Percentiles rank a stretch among this genome's conserved stretches.
Evolutionary conservation across 2,888 invertebrate genomes (phyloP).

Genomic region (Orthonevra nobilis): DNA sequence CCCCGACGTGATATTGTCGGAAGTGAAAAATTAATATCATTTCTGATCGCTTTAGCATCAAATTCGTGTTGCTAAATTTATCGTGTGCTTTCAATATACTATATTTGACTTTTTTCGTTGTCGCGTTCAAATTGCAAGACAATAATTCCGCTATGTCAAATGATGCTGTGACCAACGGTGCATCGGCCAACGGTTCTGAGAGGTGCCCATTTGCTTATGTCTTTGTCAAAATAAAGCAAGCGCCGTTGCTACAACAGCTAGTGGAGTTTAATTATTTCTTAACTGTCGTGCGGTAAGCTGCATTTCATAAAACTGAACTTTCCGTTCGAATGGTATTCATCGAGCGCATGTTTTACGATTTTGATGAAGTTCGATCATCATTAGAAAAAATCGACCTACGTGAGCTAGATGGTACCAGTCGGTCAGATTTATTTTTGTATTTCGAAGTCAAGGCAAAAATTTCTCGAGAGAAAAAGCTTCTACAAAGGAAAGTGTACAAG

Average conservation of each 20-base stretch:
- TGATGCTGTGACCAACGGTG: neutral
- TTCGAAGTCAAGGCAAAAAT: conserved; percentile 53
- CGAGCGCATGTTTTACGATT: conserved; percentile 29
- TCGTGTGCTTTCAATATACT: too few relatives aligned
- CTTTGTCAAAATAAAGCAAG: conserved; percentile 1
- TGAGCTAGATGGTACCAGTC: conserved; percentile 3
- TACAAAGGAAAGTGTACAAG: neutral
- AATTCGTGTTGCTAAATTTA: too few relatives aligned
- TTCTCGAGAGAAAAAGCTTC: conserved; percentile 23
- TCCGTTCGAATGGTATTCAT: conserved; percentile 47
- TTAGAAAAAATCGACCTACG: conserved; percentile 18
- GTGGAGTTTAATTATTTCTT: conserved; percentile 21
- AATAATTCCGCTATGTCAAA: conserved; percentile 2
- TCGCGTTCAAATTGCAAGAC: neutral
- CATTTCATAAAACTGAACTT: conserved; percentile 48
- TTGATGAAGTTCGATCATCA: conserved; percentile 20
- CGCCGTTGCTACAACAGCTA: conserved; percentile 20
- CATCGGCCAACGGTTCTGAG: neutral
- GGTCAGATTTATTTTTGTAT: conserved; percentile 26
- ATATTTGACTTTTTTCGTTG: too few relatives aligned
- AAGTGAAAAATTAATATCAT: neutral
- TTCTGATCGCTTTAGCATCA: neutral
- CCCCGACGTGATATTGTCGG: conserved; percentile 34
- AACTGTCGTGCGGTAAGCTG: conserved; percentile 19
- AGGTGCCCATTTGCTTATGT: neutral